Percentiles rank a stretch among this genome's conserved stretches.
phyloP scores from a whole-genome alignment of 35 echinoderm and acorn worm genomes.

The Apostichopus californicus region DNA sequence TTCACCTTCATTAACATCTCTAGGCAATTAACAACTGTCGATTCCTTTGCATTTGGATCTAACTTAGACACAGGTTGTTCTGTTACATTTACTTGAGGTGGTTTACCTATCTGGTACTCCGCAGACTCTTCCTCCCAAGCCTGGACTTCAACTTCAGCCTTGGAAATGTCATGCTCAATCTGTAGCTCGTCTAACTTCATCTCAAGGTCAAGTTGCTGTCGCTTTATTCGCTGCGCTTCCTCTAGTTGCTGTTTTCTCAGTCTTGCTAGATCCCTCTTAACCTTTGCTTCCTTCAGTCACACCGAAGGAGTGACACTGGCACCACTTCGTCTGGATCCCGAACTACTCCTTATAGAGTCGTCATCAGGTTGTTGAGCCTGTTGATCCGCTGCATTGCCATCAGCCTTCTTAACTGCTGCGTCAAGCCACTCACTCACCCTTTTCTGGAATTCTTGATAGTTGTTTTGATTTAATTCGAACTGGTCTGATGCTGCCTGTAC shows the following conservation, averaged over 20 bases:
- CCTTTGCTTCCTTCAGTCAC: not conserved
- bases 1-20: too few species aligned
- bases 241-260: not conserved
- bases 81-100: too few species aligned
- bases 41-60: too few species aligned
- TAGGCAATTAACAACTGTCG: too few species aligned
- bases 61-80: too few species aligned
- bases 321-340: not conserved
- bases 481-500: not conserved
- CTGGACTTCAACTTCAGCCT: too few species aligned
- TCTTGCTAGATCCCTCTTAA: not conserved
- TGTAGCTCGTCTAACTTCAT: not conserved
- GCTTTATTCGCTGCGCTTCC: not conserved
- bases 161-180: too few species aligned
- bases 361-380: not conserved
- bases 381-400: not conserved
- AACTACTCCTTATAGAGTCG: not conserved
- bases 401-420: not conserved
- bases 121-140: too few species aligned
- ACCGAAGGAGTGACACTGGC: not conserved
- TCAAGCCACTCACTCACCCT: not conserved
- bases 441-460: not conserved
- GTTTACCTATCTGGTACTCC: too few species aligned
- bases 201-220: not conserved
- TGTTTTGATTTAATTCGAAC: not conserved